Conservation (phyloP, 64 coral and sea anemone genomes). For the Stylophora pistillata region DNA sequence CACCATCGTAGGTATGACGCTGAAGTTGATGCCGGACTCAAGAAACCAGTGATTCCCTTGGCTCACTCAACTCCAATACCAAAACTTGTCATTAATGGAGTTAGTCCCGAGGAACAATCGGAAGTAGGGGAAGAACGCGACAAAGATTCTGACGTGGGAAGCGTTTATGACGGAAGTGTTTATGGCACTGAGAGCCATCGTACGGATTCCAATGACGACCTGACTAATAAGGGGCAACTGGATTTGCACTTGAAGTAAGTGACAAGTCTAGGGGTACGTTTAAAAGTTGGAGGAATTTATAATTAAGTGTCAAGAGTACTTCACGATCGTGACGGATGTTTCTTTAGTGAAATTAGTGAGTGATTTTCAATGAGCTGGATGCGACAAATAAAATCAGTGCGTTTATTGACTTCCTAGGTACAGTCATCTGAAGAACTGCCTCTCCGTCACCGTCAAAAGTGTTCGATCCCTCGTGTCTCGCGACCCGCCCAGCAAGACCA, state of each 20-base stretch:
- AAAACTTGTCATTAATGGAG: neutral
- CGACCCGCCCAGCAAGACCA: constrained; percentile 76
- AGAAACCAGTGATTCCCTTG: neutral
- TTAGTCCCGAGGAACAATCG: neutral
- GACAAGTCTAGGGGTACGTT: neutral
- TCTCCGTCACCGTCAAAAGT: constrained; percentile 64
- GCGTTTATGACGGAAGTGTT: constrained; percentile 73
- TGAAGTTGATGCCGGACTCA: constrained; percentile 22
- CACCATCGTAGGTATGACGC: neutral
- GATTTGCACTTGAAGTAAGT: constrained; percentile 68
- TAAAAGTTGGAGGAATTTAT: neutral
- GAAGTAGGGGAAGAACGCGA: constrained; percentile 36
- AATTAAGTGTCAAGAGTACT: neutral
- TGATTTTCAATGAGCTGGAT: neutral
- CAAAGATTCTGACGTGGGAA: constrained; percentile 70
- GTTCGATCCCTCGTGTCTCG: constrained; percentile 60
- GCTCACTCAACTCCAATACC: constrained; percentile 11
- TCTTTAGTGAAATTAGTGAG: no score
- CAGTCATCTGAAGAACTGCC: constrained; percentile 72
- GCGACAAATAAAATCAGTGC: neutral
- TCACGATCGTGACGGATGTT: neutral
- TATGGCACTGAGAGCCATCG: constrained; percentile 46
- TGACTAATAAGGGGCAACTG: constrained; percentile 67
- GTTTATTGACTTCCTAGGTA: constrained; percentile 6
- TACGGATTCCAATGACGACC: constrained; percentile 61